Evolutionary conservation across 2,888 invertebrate species (phyloP).

Genomic region (Caenorhabditis drosophilae): DNA sequence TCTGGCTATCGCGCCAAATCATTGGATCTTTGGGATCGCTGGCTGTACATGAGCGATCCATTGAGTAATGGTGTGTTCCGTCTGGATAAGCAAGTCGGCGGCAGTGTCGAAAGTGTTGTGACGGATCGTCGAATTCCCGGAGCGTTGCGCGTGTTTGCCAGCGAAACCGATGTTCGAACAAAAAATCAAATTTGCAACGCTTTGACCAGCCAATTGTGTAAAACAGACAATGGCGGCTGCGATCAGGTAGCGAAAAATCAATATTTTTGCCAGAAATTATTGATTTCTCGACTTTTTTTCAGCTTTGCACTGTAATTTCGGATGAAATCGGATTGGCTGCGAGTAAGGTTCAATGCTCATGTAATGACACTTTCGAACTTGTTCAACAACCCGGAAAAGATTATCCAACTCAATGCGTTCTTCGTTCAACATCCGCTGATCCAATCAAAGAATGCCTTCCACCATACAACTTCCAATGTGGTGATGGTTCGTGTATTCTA

Average conservation of each 20-base stretch:
- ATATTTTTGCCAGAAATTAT: too few relatives aligned
- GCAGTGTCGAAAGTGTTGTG: conserved; percentile 82
- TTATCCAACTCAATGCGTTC: conserved; percentile 64
- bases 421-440: conserved; percentile 26
- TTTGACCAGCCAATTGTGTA: conserved; percentile 79
- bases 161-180: conserved; percentile 59
- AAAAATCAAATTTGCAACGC: conserved; percentile 63
- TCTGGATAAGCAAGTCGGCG: conserved; percentile 79
- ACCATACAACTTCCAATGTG: conserved; percentile 68
- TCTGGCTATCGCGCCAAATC: conserved; percentile 65
- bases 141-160: conserved; percentile 65
- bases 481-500: conserved; percentile 78
- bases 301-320: conserved; percentile 53
- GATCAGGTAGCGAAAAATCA: too few relatives aligned
- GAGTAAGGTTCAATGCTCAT: conserved; percentile 82
- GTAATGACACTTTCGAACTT: conserved; percentile 83
- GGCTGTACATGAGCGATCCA: conserved; percentile 68
- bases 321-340: conserved; percentile 56
- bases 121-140: conserved; percentile 79
- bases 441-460: conserved; percentile 54
- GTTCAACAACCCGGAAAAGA: conserved; percentile 76
- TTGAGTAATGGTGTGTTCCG: conserved; percentile 81
- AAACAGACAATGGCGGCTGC: conserved; percentile 88
- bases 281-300: too few relatives aligned
- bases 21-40: conserved; percentile 65